Evolutionary conservation across 2,797 vertebrate genomes (phyloP).

Genomic region (Helostoma temminkii): DNA sequence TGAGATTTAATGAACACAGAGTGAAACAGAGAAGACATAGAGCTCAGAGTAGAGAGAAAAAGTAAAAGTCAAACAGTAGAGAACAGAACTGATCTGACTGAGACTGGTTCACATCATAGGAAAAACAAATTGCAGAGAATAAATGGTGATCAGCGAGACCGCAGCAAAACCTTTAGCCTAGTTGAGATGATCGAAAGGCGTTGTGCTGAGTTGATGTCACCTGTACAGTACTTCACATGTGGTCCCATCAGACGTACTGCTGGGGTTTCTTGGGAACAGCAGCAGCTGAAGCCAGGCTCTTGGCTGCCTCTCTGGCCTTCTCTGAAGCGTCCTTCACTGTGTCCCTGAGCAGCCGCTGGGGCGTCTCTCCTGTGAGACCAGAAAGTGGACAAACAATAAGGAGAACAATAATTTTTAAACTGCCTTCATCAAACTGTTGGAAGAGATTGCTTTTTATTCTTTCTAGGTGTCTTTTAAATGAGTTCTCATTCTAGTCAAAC

Average conservation of each 20-base stretch:
- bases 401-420: background rate
- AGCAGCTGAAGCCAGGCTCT: constrained; percentile 79
- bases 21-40: constrained; percentile 1
- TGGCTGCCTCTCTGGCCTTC: constrained; percentile 80
- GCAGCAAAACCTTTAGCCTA: background rate
- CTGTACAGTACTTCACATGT: background rate
- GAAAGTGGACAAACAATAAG: background rate
- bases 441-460: background rate
- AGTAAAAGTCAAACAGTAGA: background rate
- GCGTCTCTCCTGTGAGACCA: constrained; percentile 76
- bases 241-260: constrained; percentile 77
- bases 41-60: constrained; percentile 1
- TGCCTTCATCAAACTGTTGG: background rate
- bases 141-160: background rate
- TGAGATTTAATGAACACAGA: constrained; percentile 40
- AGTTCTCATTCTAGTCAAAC: too few species aligned
- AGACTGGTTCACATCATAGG: background rate
- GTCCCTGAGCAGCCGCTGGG: constrained; percentile 77
- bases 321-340: constrained; percentile 77
- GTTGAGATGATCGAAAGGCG: constrained; percentile 30
- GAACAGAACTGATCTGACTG: constrained; percentile 4
- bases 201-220: constrained; percentile 13
- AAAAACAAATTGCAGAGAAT: background rate
- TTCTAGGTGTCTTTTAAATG: too few species aligned
- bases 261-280: constrained; percentile 71